A percentile compares a stretch with the other conserved stretches of the same genome.
phyloP scores from a whole-genome alignment of 2,888 invertebrate species.

The Erebia aethiops region DNA sequence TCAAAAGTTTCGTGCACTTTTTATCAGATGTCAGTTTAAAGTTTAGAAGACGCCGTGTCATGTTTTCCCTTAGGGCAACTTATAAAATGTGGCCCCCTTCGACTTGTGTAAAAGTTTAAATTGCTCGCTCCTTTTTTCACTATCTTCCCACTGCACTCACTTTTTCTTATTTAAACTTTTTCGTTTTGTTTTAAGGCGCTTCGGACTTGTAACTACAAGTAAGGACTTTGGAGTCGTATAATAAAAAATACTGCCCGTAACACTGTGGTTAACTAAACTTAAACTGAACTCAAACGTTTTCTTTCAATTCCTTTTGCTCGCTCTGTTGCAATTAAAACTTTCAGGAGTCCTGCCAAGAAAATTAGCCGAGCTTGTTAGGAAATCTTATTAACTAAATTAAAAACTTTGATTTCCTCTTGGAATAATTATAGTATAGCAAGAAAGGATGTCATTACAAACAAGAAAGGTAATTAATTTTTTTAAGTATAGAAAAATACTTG shows the following conservation, averaged over 20 bases:
- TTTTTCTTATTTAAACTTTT: slow-evolving; percentile 81
- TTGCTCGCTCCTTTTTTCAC: slow-evolving; percentile 77
- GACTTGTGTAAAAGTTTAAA: slow-evolving; percentile 72
- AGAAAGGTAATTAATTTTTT: neutral
- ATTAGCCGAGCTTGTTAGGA: slow-evolving; percentile 26
- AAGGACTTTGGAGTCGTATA: slow-evolving; percentile 42
- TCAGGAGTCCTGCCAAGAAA: slow-evolving; percentile 27
- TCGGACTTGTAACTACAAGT: slow-evolving; percentile 50
- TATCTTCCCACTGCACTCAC: slow-evolving; percentile 72
- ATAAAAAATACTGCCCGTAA: slow-evolving; percentile 48
- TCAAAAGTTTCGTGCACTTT: neutral
- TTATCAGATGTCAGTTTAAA: slow-evolving; percentile 19
- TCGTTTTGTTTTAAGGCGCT: slow-evolving; percentile 71
- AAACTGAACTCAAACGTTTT: slow-evolving; percentile 38
- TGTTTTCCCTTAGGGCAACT: slow-evolving; percentile 66
- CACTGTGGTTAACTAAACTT: slow-evolving; percentile 36
- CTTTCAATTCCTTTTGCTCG: slow-evolving; percentile 36
- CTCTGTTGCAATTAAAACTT: slow-evolving; percentile 34
- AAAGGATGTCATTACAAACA: neutral
- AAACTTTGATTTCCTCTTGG: slow-evolving; percentile 18
- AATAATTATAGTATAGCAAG: slow-evolving; percentile 7
- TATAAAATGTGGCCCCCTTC: slow-evolving; percentile 65
- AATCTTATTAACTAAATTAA: slow-evolving; percentile 26
- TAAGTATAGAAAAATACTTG: neutral
- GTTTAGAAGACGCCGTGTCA: slow-evolving; percentile 45